Conservation (phyloP, 1,140 invertebrate species). For the Paraescarpia echinospica region DNA sequence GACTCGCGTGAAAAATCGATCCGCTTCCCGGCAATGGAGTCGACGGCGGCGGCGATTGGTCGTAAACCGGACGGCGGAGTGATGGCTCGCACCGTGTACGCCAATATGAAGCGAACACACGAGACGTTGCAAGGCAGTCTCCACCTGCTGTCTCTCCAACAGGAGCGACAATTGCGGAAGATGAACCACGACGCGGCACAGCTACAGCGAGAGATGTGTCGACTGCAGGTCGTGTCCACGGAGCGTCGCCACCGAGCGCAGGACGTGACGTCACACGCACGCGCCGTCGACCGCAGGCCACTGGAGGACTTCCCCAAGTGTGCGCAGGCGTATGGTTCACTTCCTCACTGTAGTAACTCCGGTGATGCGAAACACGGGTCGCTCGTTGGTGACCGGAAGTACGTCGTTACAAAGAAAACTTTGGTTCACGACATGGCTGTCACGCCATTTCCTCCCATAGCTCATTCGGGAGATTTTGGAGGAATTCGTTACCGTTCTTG, state of each 20-base stretch:
- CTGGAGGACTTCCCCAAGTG: neutral
- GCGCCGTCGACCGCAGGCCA: neutral
- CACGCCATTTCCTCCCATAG: neutral
- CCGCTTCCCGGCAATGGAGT: neutral
- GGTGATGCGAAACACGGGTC: neutral
- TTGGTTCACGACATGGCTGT: neutral
- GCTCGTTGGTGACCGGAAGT: neutral
- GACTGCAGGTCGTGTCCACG: neutral
- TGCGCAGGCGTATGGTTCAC: neutral
- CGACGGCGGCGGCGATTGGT: neutral
- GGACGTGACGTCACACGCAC: neutral
- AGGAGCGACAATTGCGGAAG: neutral
- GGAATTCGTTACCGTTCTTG: neutral
- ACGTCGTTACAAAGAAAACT: neutral
- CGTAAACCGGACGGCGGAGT: neutral
- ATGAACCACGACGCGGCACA: neutral
- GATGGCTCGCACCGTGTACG: neutral
- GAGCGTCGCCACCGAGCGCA: neutral
- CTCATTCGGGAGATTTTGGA: neutral
- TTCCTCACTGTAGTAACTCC: neutral
- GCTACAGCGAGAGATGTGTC: neutral
- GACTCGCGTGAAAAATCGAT: neutral
- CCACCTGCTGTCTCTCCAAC: neutral
- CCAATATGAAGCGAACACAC: neutral
- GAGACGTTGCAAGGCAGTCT: neutral